Base-by-base conservation (phyloP, 2,888 invertebrate genomes). In the Sinelater perroti region DNA sequence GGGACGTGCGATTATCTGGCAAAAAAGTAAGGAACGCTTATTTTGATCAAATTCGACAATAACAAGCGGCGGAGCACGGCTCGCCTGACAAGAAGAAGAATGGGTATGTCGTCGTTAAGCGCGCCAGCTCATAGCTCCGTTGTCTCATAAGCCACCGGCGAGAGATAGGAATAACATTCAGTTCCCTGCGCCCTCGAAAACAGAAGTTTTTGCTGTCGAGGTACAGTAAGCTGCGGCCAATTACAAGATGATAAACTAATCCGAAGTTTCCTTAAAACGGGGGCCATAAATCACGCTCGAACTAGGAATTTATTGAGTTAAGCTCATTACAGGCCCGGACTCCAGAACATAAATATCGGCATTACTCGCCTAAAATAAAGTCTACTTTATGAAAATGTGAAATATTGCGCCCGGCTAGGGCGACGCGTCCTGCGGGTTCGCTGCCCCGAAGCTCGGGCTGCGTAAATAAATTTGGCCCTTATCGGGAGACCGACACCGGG, bases 271-370 rank as follows among this genome's bases (percentile, higher is more conserved):
- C 50, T 50, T 56, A 56, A 56, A 56, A 50, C 50, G 42, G 45
- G 30, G 30, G 44, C 45, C 20, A 50, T 56, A 56, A 51, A 56
- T 56, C 56, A 56, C 42, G 56, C 56, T 56, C 50, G 50, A 56
- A 56, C 56, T 56, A 50, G 56, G 51, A 56, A 56, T 56, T 56
- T 56, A 56, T 56, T 56, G 56, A 50, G 50, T 56, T 50, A 56
- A 56, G 56, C 56, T 56, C 56, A 56, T 56, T 56, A 56, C 56
- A 56, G 45, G 44, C 42, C 44, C 28, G 44, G 56, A 56, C 51
- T 56, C 45, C 20, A 13, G 56, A 56, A 44, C 45, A 56, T 56
- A 56, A 56, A 56, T 56, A 56, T 56, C 42, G 18, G 56, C 45
- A 56, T 56, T 56, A 56, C 45, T 56, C 45, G 35, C 50, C 51